Percentiles rank a stretch among this genome's conserved stretches.
phyloP scores from a whole-genome alignment of 2,113 vertebrate species.

The Coturnix japonica region DNA sequence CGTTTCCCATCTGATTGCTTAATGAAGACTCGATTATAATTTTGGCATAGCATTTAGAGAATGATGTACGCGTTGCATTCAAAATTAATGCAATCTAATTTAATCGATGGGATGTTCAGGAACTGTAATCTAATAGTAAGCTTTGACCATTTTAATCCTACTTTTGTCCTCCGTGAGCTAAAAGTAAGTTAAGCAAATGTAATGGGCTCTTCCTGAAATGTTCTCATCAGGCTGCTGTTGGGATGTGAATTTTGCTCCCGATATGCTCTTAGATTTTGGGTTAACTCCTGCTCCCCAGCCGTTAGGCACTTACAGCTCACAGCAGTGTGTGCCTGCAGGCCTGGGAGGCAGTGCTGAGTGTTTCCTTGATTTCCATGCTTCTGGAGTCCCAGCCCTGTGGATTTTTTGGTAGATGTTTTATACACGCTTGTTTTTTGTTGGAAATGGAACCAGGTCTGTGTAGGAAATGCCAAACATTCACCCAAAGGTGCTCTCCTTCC shows the following conservation, averaged over 20 bases:
- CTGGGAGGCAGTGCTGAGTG: too few species aligned
- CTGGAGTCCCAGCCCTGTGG: too few species aligned
- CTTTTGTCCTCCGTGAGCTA: not conserved
- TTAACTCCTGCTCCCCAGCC: not conserved
- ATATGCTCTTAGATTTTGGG: fast-evolving
- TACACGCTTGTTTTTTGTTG: fast-evolving
- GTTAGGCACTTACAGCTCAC: too few species aligned
- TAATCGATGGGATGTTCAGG: slow-evolving; percentile 22
- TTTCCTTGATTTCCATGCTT: fast-evolving
- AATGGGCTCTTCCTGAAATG: not conserved
- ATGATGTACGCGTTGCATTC: slow-evolving; percentile 30
- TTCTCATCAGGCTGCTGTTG: not conserved
- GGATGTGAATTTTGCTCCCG: fast-evolving
- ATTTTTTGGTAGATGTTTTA: not conserved
- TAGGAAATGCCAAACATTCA: not conserved
- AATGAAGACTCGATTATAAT: slow-evolving; percentile 51
- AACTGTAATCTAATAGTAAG: not conserved
- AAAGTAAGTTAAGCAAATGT: not conserved
- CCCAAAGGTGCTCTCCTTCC: not conserved
- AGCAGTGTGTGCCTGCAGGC: not conserved
- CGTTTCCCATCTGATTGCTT: slow-evolving; percentile 31
- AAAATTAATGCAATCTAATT: slow-evolving; percentile 59
- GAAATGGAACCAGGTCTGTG: not conserved
- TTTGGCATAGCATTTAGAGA: slow-evolving; percentile 45
- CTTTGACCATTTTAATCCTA: not conserved